phyloP scores from a whole-genome alignment of 2,797 vertebrate species.

The Diplodus puntazzo region DNA sequence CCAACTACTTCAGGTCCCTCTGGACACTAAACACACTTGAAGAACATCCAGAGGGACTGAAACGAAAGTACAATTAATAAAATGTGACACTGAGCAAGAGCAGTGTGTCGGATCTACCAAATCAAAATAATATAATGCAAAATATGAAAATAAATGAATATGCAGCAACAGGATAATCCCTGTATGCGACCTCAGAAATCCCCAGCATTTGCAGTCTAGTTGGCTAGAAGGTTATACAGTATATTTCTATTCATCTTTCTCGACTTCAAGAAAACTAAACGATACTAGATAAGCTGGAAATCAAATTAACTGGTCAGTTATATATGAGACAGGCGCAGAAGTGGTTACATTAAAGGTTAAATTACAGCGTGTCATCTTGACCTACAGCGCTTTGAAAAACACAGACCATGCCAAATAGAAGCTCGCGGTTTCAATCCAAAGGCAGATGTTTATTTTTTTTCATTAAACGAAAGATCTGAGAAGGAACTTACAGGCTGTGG shows the following conservation, averaged over 20 bases:
- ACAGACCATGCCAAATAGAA: conserved; percentile 24
- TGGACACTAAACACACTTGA: too few relatives aligned
- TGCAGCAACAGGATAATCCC: too few relatives aligned
- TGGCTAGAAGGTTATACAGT: neutral
- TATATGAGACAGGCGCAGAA: neutral
- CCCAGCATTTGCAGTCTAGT: neutral
- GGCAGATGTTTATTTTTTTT: neutral
- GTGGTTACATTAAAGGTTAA: conserved; percentile 1
- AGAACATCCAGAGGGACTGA: too few relatives aligned
- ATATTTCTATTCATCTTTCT: neutral
- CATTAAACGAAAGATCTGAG: conserved; percentile 32
- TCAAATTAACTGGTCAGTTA: neutral
- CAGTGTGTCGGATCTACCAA: too few relatives aligned
- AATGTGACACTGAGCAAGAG: too few relatives aligned
- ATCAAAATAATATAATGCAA: too few relatives aligned
- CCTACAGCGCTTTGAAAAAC: neutral
- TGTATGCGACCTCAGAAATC: neutral
- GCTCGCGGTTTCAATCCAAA: conserved; percentile 14
- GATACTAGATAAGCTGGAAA: conserved; percentile 1
- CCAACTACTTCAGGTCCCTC: too few relatives aligned
- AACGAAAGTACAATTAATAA: too few relatives aligned
- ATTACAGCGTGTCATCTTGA: conserved; percentile 15
- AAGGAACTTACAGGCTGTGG: conserved; percentile 23
- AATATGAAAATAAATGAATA: too few relatives aligned
- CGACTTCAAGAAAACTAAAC: conserved; percentile 5